These are phyloP conservation scores for Pristionchus entomophagus DNA, from an alignment of 2,888 invertebrate genomes.

Conservation along the genomic window DNA sequence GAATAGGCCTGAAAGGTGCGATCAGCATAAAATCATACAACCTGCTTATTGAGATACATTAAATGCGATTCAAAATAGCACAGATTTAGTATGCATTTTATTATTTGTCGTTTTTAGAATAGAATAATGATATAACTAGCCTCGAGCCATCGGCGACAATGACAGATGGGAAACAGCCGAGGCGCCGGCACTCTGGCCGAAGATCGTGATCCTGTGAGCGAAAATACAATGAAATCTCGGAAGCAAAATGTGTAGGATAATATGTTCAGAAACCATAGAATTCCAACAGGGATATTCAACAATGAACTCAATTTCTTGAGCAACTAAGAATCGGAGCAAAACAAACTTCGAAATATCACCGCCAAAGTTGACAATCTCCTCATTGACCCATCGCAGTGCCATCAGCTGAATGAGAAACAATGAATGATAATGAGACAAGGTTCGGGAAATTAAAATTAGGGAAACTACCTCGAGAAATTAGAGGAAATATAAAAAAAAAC, in stretches of 20 bases:
- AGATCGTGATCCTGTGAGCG: conserved; percentile 24
- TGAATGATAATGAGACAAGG: not conserved
- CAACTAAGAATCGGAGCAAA: too few species aligned
- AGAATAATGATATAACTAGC: too few species aligned
- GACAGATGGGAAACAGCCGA: not conserved
- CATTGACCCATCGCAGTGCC: conserved; percentile 35
- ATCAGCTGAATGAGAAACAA: not conserved
- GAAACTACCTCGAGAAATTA: too few species aligned
- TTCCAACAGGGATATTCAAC: too few species aligned
- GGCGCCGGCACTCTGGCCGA: conserved; percentile 42
- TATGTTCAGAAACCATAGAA: too few species aligned
- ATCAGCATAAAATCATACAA: too few species aligned
- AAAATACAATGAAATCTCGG: too few species aligned
- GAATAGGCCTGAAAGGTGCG: not conserved
- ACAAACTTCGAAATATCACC: not conserved
- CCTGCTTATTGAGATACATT: not conserved
- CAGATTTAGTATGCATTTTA: too few species aligned
- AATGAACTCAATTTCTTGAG: too few species aligned
- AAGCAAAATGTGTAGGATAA: not conserved
- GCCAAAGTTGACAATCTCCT: conserved; percentile 17
- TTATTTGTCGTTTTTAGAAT: too few species aligned
- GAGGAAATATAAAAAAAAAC: too few species aligned
- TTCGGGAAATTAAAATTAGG: too few species aligned
- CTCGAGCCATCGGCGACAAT: not conserved
- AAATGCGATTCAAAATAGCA: not conserved